Conservation (phyloP, 1,140 invertebrate species). For the Megalopta genalis region DNA sequence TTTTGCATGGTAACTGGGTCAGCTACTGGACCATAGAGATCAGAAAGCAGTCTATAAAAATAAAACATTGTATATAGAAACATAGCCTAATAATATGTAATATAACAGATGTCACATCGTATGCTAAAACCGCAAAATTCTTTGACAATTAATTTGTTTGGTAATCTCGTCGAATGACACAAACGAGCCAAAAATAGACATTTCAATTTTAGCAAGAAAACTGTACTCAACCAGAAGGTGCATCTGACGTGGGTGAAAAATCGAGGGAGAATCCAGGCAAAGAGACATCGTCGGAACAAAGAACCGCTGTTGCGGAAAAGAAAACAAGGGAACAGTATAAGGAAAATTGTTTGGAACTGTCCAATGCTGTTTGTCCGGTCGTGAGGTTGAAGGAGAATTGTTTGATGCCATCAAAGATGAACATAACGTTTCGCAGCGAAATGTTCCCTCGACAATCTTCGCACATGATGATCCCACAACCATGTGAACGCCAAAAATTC, state of each 20-base stretch:
- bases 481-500: neutral
- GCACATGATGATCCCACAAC: neutral
- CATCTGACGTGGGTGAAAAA: neutral
- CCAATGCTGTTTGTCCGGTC: slow-evolving; percentile 1
- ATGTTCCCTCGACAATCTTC: slow-evolving; percentile 12
- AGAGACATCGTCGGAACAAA: neutral
- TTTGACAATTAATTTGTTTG: too few species aligned
- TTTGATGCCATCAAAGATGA: slow-evolving; percentile 13
- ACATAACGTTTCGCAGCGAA: slow-evolving; percentile 14
- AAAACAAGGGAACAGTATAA: neutral
- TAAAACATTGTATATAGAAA: too few species aligned
- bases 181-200: neutral
- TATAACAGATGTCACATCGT: too few species aligned
- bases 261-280: neutral
- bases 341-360: neutral
- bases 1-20: too few species aligned
- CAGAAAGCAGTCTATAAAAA: too few species aligned
- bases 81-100: too few species aligned
- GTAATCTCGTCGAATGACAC: too few species aligned
- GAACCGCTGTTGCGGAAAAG: neutral
- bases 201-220: slow-evolving; percentile 1
- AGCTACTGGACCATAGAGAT: too few species aligned
- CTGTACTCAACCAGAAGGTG: neutral
- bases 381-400: neutral
- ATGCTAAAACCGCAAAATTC: too few species aligned